Evolutionary conservation across 2,797 vertebrate genomes (phyloP), one percentile per base, ranked within the genome.

Genomic region (Coccyzus lansbergi): DNA sequence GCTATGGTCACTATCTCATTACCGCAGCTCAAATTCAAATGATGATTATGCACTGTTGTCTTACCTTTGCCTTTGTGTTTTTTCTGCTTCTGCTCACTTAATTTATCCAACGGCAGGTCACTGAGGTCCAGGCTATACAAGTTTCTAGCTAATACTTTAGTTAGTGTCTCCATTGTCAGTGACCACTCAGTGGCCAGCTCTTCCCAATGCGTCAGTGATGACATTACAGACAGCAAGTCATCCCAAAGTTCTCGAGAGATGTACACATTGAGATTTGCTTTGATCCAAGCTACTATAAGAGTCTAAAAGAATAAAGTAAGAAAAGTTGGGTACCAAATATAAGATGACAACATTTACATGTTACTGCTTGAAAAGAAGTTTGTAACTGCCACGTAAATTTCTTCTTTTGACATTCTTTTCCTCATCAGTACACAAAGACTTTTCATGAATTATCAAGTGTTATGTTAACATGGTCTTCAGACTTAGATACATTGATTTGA

Each of bases 11-110:
- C 22, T 14, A 58, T 12, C n/a, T 68, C 33, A 48, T 34, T n/a
- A 89, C 9, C 31, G 34, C n/a, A 49, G 5, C 8, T 49, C 36
- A 60, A 77, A 80, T 31, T 89, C 63, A 88, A 62, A 49, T 7
- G 0, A 83, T 24, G 9, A n/a, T 9, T 15, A 40, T 6, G 82
- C 6, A 53, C 7, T 16, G 22, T 12, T 64, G 13, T 64, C 95
- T 94, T 95, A 99, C 99, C 99, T 99, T 99, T 99, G 96, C 99
- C 99, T 98, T 99, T 99, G 95, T 99, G 99, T 84, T 99, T 99
- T 98, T 99, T 99, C 98, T 99, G 99, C 89, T 99, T 99, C 97
- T 99, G 99, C 95, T 99, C 99, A 96, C 99, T 99, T 92, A 99
- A 98, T 91, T 99, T 99, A 98, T 99, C 99, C 97, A 99, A 95